These are phyloP conservation scores for Polydrusus tereticollis DNA, from an alignment of 2,888 invertebrate genomes.

Conservation along the genomic window DNA sequence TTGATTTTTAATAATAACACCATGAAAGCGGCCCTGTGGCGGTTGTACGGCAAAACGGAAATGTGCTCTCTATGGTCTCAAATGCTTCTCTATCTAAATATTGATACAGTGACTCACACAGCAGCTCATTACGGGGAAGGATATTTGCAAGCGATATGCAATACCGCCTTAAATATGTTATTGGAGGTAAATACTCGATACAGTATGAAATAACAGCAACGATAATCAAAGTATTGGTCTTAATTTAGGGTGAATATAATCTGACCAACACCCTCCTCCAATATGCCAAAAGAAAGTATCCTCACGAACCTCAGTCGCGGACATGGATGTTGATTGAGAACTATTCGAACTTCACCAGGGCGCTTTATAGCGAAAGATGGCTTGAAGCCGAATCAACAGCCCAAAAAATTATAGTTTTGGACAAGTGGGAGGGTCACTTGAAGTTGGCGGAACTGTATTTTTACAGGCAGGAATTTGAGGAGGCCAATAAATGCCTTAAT, in stretches of 20 bases:
- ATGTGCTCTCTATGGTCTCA: slow-evolving; percentile 87
- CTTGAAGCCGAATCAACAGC: slow-evolving; percentile 79
- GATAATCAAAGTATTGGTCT: background rate
- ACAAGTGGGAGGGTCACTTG: slow-evolving; percentile 77
- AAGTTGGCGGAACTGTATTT: slow-evolving; percentile 72
- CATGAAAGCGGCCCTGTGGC: slow-evolving; percentile 89
- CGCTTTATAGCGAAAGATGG: slow-evolving; percentile 73
- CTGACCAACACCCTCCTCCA: slow-evolving; percentile 72
- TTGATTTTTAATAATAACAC: slow-evolving; percentile 84
- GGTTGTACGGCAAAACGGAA: slow-evolving; percentile 88
- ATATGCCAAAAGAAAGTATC: slow-evolving; percentile 74
- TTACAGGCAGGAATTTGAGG: slow-evolving; percentile 69
- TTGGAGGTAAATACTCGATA: slow-evolving; percentile 38
- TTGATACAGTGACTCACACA: slow-evolving; percentile 66
- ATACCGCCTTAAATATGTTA: slow-evolving; percentile 67
- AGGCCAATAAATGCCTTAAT: slow-evolving; percentile 66
- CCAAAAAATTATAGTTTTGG: slow-evolving; percentile 76
- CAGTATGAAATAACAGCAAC: too few relatives aligned
- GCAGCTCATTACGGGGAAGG: slow-evolving; percentile 74
- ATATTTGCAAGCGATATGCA: slow-evolving; percentile 78
- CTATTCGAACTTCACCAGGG: slow-evolving; percentile 65
- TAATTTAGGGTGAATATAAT: slow-evolving; percentile 70
- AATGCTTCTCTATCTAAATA: slow-evolving; percentile 81
- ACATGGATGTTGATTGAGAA: slow-evolving; percentile 80
- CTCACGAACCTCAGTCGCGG: slow-evolving; percentile 73